These are phyloP conservation scores for Seladonia tumulorum DNA, from an alignment of 2,888 invertebrate genomes.

Conservation along the genomic window DNA sequence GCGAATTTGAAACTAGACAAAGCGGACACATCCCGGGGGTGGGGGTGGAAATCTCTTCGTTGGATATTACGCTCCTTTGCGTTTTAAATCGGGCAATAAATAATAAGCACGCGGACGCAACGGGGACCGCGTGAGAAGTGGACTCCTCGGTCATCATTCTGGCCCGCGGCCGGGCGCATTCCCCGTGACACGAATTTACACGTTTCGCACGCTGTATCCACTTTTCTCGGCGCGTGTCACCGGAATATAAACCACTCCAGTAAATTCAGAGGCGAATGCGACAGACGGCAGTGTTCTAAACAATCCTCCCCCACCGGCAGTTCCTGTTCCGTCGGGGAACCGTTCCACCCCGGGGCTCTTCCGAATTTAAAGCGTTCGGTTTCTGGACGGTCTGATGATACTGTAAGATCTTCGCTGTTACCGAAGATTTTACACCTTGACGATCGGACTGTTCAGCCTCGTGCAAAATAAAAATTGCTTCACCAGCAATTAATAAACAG, in stretches of 20 bases:
- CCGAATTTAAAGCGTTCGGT: neutral
- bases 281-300: constrained; percentile 29
- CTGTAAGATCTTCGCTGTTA: neutral
- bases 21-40: neutral
- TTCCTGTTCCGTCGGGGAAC: constrained; percentile 4
- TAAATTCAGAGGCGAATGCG: constrained; percentile 53
- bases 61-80: constrained; percentile 41
- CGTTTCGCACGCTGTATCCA: constrained; percentile 57
- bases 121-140: constrained; percentile 34
- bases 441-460: too few species aligned
- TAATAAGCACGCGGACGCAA: constrained; percentile 46
- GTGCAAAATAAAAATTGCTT: too few species aligned
- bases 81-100: constrained; percentile 56
- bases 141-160: constrained; percentile 52
- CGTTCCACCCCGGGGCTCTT: neutral
- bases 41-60: neutral
- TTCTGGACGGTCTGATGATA: neutral
- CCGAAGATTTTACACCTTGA: too few species aligned
- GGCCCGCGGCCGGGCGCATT: constrained; percentile 36
- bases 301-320: neutral
- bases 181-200: constrained; percentile 58
- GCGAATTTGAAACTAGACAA: constrained; percentile 4
- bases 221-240: constrained; percentile 56
- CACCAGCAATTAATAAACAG: too few species aligned
- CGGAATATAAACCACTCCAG: constrained; percentile 49